Evolutionary conservation across 2,888 invertebrate genomes (phyloP).

Genomic region (Chrysotoxum bicinctum): DNA sequence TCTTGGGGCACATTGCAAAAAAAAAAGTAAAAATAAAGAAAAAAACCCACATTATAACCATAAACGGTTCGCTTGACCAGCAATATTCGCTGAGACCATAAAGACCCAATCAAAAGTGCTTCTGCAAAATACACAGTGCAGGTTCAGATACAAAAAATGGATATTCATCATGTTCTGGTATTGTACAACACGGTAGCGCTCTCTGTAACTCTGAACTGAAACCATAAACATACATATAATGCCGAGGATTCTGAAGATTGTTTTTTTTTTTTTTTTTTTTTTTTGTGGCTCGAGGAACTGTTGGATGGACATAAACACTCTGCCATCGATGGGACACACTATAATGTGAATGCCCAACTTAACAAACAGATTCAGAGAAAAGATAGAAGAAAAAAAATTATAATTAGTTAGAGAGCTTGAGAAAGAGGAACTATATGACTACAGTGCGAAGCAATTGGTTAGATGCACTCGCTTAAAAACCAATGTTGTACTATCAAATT

Average conservation of each 20-base stretch:
- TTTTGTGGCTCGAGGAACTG: not conserved
- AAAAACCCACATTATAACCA: constrained; percentile 47
- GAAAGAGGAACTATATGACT: not conserved
- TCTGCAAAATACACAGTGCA: not conserved
- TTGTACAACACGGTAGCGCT: constrained; percentile 71
- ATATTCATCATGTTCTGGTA: constrained; percentile 71
- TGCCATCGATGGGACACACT: constrained; percentile 50
- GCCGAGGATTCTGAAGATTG: constrained; percentile 39
- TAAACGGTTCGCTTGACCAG: constrained; percentile 46
- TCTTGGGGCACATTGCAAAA: not conserved
- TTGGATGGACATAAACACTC: constrained; percentile 50
- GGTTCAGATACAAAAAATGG: constrained; percentile 30
- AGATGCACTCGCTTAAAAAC: not conserved
- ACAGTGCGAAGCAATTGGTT: not conserved
- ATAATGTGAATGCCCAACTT: constrained; percentile 10
- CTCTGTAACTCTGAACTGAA: constrained; percentile 2
- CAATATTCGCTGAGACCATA: constrained; percentile 34
- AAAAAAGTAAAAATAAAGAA: not conserved
- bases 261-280: not conserved
- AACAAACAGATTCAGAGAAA: constrained; percentile 56
- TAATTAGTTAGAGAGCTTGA: constrained; percentile 51
- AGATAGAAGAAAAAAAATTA: constrained; percentile 28
- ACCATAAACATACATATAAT: constrained; percentile 46
- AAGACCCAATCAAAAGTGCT: constrained; percentile 26
- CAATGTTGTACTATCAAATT: too few relatives aligned